A percentile compares a stretch with the other conserved stretches of the same genome.
These are phyloP conservation scores for Catagonus wagneri DNA, from an alignment of 2,113 vertebrate genomes.

Conservation along the genomic window DNA sequence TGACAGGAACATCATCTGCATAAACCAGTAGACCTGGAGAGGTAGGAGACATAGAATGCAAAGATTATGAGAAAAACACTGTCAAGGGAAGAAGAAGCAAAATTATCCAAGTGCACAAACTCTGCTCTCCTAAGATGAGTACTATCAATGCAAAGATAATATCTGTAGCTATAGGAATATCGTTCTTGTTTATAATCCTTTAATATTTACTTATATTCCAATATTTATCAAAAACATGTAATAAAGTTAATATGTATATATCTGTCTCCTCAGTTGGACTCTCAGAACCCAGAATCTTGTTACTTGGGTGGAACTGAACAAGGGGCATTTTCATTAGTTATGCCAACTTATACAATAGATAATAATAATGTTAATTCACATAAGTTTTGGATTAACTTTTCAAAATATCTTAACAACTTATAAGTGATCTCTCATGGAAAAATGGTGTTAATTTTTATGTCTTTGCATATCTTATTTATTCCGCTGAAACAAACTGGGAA, in stretches of 20 bases:
- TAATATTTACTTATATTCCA: background rate
- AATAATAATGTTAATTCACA: constrained; percentile 22
- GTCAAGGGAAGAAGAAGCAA: background rate
- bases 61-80: constrained; percentile 4
- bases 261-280: background rate
- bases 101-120: background rate
- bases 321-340: background rate
- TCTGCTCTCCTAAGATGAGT: background rate
- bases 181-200: background rate
- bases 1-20: background rate
- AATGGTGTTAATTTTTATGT: background rate
- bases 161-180: background rate
- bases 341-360: background rate
- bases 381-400: constrained; percentile 27
- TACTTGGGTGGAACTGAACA: constrained; percentile 4
- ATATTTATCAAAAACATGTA: background rate
- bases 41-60: background rate
- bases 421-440: background rate
- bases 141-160: background rate
- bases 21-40: background rate
- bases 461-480: background rate
- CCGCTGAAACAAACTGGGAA: background rate
- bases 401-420: constrained; percentile 24
- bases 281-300: background rate
- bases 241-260: background rate